These are phyloP conservation scores for Drosophila busckii DNA, from an alignment of 1,140 invertebrate species.

Conservation along the genomic window DNA sequence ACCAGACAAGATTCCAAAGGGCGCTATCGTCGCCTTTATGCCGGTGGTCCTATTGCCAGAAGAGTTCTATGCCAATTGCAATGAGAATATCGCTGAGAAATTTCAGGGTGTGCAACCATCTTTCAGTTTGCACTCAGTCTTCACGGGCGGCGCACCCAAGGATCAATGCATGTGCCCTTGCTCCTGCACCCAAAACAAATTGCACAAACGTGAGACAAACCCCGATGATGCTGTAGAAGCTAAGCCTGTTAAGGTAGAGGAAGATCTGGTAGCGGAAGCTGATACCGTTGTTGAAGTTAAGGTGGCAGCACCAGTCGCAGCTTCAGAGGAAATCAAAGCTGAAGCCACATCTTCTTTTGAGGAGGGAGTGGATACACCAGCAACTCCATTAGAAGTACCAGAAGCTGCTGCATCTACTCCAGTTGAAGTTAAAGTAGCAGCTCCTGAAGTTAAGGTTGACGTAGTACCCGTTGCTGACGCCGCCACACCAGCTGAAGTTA, in stretches of 20 bases:
- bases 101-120: conserved; percentile 67
- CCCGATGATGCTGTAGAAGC: conserved; percentile 23
- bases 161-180: conserved; percentile 78
- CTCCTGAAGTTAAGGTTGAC: conserved; percentile 8
- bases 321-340: too few relatives aligned
- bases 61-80: conserved; percentile 61
- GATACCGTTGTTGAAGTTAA: conserved; percentile 1
- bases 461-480: conserved; percentile 12
- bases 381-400: conserved; percentile 22
- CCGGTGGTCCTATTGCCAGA: conserved; percentile 82
- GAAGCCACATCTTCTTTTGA: background rate
- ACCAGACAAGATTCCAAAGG: conserved; percentile 78
- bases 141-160: conserved; percentile 58
- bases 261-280: background rate
- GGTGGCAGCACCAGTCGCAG: conserved; percentile 5
- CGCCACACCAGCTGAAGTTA: background rate
- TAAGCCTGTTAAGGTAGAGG: conserved; percentile 7
- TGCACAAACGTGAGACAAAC: conserved; percentile 64
- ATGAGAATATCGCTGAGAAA: conserved; percentile 48
- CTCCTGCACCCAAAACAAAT: conserved; percentile 71
- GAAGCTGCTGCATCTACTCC: conserved; percentile 11
- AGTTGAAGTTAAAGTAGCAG: conserved; percentile 10
- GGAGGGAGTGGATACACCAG: too few relatives aligned
- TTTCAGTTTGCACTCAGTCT: conserved; percentile 65
- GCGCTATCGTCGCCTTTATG: conserved; percentile 81